Evolutionary conservation across 2,888 invertebrate species (phyloP).

Genomic region (Leptopilina myrica): DNA sequence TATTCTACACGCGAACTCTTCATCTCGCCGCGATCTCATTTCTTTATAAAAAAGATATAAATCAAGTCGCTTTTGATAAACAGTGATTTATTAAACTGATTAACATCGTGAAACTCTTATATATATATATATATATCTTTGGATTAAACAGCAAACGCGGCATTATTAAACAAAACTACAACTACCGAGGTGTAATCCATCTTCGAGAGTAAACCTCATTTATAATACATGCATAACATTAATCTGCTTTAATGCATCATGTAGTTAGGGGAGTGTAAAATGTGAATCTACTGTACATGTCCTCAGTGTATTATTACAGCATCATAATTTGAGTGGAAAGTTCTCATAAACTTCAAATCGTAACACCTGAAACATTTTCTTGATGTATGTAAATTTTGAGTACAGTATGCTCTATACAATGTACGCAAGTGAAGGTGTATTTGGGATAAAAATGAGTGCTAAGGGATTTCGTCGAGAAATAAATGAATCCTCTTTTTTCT

Average conservation of each 20-base stretch:
- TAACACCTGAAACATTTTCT: background rate
- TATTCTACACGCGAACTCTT: background rate
- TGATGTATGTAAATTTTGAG: background rate
- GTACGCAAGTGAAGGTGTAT: background rate
- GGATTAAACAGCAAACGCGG: conserved; percentile 14
- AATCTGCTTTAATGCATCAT: conserved; percentile 34
- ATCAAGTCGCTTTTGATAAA: background rate
- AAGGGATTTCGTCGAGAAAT: no score
- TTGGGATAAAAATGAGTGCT: background rate
- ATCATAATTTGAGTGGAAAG: conserved; percentile 22
- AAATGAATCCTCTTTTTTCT: background rate
- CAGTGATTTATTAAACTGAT: background rate
- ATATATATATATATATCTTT: background rate
- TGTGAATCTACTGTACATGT: conserved; percentile 6
- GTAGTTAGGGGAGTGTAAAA: conserved; percentile 21
- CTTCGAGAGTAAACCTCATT: conserved; percentile 30
- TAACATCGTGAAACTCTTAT: background rate
- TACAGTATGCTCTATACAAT: background rate
- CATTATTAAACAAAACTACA: conserved; percentile 22
- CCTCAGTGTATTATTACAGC: conserved; percentile 18
- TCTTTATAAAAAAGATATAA: background rate
- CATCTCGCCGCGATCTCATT: background rate
- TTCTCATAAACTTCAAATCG: conserved; percentile 9
- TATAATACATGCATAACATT: conserved; percentile 11
- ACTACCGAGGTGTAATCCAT: conserved; percentile 27